Percentiles rank a stretch among this genome's conserved stretches.
Evolutionary conservation across 35 echinoderm and acorn worm genomes (phyloP).

Genomic region (Ptychodera flava): DNA sequence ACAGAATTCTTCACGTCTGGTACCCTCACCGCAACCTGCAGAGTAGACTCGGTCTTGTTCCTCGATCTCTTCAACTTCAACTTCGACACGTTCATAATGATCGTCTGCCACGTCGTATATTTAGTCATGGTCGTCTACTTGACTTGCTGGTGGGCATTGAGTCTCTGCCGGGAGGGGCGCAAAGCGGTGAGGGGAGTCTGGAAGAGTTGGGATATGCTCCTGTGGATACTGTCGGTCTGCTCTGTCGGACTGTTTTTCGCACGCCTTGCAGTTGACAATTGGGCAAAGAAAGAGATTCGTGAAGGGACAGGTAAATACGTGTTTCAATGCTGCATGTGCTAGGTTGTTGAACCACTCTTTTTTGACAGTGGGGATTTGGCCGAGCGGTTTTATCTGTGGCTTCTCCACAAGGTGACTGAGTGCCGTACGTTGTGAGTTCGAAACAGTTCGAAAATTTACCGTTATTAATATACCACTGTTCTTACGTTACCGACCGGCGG

Average conservation of each 20-base stretch:
- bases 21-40: background rate
- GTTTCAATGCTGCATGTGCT: too few relatives aligned
- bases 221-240: background rate
- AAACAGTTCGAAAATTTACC: too few relatives aligned
- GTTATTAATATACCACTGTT: too few relatives aligned
- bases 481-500: too few relatives aligned
- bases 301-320: too few relatives aligned
- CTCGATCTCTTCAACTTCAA: background rate
- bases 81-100: background rate
- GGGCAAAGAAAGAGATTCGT: background rate
- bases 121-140: background rate
- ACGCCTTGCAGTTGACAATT: background rate
- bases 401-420: too few relatives aligned
- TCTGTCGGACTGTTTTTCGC: background rate
- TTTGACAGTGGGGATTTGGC: too few relatives aligned
- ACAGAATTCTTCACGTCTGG: background rate
- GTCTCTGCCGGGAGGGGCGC: background rate
- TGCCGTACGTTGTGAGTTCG: too few relatives aligned
- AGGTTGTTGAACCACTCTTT: too few relatives aligned
- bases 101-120: background rate
- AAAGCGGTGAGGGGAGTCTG: background rate
- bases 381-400: too few relatives aligned
- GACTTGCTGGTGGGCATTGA: background rate
- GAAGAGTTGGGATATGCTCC: background rate
- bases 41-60: background rate